Evolutionary conservation across 2,113 vertebrate species (phyloP).

Genomic region (Buteo buteo): DNA sequence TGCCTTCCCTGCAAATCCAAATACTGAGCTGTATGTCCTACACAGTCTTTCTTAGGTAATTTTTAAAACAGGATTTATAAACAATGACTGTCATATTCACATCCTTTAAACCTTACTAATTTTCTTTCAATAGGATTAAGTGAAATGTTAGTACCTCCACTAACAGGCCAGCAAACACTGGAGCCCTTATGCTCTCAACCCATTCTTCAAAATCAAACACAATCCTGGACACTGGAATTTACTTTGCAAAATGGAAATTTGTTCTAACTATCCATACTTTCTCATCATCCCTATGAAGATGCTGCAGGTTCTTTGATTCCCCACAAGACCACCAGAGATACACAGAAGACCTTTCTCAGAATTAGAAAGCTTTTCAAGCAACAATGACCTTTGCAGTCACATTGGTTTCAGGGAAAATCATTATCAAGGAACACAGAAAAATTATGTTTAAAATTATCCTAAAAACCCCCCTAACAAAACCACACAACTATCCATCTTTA

Average conservation of each 20-base stretch:
- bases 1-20: not conserved
- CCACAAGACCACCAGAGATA: not conserved
- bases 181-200: not conserved
- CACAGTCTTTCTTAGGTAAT: not conserved
- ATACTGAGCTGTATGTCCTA: not conserved
- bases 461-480: rapidly evolving
- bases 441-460: not conserved
- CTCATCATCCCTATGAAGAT: not conserved
- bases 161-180: not conserved
- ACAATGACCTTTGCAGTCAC: not conserved
- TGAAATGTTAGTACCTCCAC: not conserved
- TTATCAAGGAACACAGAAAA: not conserved
- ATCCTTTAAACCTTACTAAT: not conserved
- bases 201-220: not conserved
- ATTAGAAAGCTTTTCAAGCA: not conserved
- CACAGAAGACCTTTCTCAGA: not conserved
- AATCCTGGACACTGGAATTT: not conserved
- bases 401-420: not conserved
- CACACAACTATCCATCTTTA: not conserved
- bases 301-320: not conserved
- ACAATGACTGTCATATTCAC: not conserved
- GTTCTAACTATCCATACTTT: not conserved
- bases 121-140: not conserved
- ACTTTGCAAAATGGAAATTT: not conserved
- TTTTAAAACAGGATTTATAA: not conserved